phyloP scores from a whole-genome alignment of 2,797 vertebrate species.

The Platalea minor region DNA sequence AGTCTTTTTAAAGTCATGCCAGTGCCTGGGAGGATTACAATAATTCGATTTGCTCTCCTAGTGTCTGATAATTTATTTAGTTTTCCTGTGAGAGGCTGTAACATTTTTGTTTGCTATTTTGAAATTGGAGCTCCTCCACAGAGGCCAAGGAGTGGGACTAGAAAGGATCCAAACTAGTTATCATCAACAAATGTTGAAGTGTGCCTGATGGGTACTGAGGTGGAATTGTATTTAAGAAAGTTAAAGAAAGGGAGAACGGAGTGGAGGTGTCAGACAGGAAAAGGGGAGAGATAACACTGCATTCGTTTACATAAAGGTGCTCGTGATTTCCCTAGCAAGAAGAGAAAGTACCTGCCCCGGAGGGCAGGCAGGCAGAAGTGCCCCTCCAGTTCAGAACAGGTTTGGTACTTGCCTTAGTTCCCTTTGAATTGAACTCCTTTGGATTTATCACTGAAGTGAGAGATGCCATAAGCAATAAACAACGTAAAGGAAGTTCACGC shows the following conservation, averaged over 20 bases:
- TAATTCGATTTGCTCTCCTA: slow-evolving; percentile 61
- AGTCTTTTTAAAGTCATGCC: slow-evolving; percentile 60
- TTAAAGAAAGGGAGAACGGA: slow-evolving; percentile 15
- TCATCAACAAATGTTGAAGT: slow-evolving; percentile 58
- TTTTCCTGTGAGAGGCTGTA: slow-evolving; percentile 64
- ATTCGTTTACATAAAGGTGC: background rate
- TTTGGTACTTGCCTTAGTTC: background rate
- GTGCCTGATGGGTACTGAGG: slow-evolving; percentile 57
- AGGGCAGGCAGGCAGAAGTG: background rate
- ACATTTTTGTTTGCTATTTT: slow-evolving; percentile 74
- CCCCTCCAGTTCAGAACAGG: background rate
- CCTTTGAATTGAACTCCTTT: background rate
- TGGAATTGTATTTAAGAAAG: slow-evolving; percentile 49
- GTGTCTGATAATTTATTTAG: slow-evolving; percentile 71
- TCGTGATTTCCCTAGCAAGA: background rate
- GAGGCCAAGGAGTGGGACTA: slow-evolving; percentile 13
- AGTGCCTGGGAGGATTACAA: slow-evolving; percentile 44
- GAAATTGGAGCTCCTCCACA: slow-evolving; percentile 63
- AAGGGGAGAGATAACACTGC: background rate
- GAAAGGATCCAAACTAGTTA: slow-evolving; percentile 59
- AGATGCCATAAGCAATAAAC: background rate
- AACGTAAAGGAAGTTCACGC: background rate
- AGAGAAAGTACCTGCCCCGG: background rate
- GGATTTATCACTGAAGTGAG: background rate
- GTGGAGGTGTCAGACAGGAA: background rate